Evolutionary conservation across 2,888 invertebrate genomes (phyloP), one percentile per base, ranked within the genome.

Genomic region (Craniophora ligustri): DNA sequence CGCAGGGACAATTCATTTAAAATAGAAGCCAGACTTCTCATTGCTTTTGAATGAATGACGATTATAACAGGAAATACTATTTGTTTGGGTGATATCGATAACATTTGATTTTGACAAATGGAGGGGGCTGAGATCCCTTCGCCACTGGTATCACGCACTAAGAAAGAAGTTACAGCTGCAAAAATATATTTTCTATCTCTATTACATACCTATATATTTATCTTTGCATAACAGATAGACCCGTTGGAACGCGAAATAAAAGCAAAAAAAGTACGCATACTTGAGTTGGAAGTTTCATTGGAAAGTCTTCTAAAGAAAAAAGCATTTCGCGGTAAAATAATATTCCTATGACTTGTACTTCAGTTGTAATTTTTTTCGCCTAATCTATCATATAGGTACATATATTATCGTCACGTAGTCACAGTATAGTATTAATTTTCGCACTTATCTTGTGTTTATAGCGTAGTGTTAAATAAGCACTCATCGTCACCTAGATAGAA

Each of bases 231-330:
- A 75, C 95, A 96, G 91, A 97, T 98, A 77, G 97, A 98, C 79
- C 98, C 98, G 0, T 95, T 96, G 69, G 98, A 98, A 79, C 95
- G 95, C 63, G 97, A 97, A 78, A 98, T 98, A 71, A 96, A 96
- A 82, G 96, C 96, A 71, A 96, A 97, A 90, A 96, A 97, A 75
- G 94, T 96, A 59, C 97, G 98, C 82, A 97, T 97, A 42, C 93
- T 94, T 39, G 96, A 96, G 86, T 96, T 98, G 96, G 98, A 98
- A 84, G 95, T 95, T 34, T 97, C 98, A 72, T 86, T 98, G 78
- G 96, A 97, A 80, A 95, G 95, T 73, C 94, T 98, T 60, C 96
- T 97, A 83, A 96, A 96, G 83, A 95, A 95, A 76, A 97, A 96
- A 81, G 92, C 94, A 4, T 94, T 91, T 60, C 93, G 96, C 68